Evolutionary conservation across 1,140 invertebrate species (phyloP).

Genomic region (Armadillidium nasatum): DNA sequence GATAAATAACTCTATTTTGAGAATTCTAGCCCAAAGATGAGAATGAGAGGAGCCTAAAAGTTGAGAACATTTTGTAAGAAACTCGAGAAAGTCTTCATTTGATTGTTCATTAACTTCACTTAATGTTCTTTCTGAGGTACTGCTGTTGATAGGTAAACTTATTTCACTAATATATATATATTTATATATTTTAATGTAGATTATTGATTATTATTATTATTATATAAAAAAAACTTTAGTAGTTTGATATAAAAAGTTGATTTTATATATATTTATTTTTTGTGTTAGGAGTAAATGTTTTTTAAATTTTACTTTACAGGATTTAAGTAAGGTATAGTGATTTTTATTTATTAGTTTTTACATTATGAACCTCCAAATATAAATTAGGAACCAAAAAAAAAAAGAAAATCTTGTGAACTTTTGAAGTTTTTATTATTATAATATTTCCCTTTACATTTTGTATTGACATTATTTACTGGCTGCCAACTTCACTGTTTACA

Average conservation of each 20-base stretch:
- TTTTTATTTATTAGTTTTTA: background rate
- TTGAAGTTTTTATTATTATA: too few relatives aligned
- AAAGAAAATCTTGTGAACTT: too few relatives aligned
- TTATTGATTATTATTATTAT: background rate
- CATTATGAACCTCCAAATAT: background rate
- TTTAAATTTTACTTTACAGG: too few relatives aligned
- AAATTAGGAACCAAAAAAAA: too few relatives aligned
- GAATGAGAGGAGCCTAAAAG: background rate
- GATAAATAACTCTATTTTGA: background rate
- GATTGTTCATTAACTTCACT: too few relatives aligned
- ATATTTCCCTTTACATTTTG: background rate
- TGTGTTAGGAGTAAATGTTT: background rate
- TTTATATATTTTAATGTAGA: too few relatives aligned
- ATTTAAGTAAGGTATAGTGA: background rate
- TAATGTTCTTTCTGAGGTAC: background rate
- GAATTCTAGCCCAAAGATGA: background rate
- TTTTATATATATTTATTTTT: background rate
- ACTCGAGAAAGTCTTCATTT: too few relatives aligned
- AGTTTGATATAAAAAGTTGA: too few relatives aligned
- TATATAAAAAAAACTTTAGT: background rate
- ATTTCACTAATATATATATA: background rate
- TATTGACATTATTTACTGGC: background rate
- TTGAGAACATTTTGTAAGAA: too few relatives aligned
- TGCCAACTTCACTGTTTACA: slow-evolving; percentile 3
- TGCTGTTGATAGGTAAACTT: background rate